Evolutionary conservation across 2,113 vertebrate genomes (phyloP), one percentile per base, ranked within the genome.

Genomic region (Plectropomus leopardus): DNA sequence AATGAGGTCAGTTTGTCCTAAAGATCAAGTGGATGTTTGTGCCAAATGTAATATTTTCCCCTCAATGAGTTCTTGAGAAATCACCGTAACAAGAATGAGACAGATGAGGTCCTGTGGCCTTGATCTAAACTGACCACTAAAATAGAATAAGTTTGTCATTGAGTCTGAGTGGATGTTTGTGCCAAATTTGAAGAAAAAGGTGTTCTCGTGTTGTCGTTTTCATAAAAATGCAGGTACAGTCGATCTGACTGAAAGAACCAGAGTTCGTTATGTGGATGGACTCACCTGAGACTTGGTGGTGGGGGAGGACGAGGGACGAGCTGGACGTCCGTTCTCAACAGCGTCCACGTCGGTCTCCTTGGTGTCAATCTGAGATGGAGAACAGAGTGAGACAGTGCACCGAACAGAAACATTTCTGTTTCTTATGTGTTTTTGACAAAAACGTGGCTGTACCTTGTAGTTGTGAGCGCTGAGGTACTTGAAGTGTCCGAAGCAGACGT

Each of bases 391-490:
- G 55, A 72, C 13, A 4, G 13, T 3, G 7, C 2, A 1, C 16
- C 4, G 13, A 11, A 36, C 40, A 30, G 5, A 7, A 11, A 26
- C 45, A 6, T 24, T 8, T 0, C 8, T 3, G 5, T 53, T 32
- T 51, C 23, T 1, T 0, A n/a, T 26, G 7, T 40, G 36, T 40
- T 40, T 40, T 9, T 36, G 34, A 2, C 7, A 7, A n/a, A 23
- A 28, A 2, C 11, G 50, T 1, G 9, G 45, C 3, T 4, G 85
- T 93, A 98, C 98, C 98, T 98, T 98, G 94, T 99, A 99, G 95
- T 99, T 99, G 94, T 99, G 98, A 86, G 98, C 97, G 72, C 98
- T 99, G 94, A 99, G 97, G 94, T 99, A 99, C 96, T 99, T 99
- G 94, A 99, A 99, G 94, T 98, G 97, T 83, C 98, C 98, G 1